Conservation (phyloP, 2,113 vertebrate species). For the Mohoua ochrocephala region DNA sequence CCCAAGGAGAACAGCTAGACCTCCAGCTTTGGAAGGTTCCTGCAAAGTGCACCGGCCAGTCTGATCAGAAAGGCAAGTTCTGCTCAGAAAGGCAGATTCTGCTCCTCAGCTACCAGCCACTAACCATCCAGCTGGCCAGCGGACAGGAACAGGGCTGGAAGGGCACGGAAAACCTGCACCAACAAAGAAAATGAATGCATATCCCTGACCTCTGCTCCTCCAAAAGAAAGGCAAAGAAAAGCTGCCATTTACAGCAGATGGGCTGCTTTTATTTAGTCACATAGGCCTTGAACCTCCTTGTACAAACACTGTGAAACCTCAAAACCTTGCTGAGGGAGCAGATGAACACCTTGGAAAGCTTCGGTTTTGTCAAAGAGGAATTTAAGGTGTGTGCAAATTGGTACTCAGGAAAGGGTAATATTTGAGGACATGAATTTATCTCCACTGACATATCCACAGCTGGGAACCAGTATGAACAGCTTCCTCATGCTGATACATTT, state of each 20-base stretch:
- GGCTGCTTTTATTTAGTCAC: background rate
- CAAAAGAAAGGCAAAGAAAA: background rate
- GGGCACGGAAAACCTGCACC: background rate
- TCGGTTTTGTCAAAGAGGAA: background rate
- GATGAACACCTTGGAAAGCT: background rate
- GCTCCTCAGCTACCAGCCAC: background rate
- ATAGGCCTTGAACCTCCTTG: background rate
- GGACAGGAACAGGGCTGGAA: background rate
- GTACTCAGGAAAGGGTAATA: background rate
- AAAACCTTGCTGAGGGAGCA: background rate
- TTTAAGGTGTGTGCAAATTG: background rate
- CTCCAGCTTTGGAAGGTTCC: background rate
- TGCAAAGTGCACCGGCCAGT: accelerated
- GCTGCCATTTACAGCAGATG: background rate
- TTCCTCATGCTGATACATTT: background rate
- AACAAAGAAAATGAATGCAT: background rate
- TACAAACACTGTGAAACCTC: background rate
- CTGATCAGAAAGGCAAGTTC: background rate
- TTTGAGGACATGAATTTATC: background rate
- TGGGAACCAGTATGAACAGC: background rate
- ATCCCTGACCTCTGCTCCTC: background rate
- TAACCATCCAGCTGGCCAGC: background rate
- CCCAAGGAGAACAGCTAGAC: background rate
- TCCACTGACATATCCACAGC: conserved; percentile 1
- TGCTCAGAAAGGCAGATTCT: background rate